Conservation (phyloP, 2,888 invertebrate genomes). For the Dynastes hyllus region DNA sequence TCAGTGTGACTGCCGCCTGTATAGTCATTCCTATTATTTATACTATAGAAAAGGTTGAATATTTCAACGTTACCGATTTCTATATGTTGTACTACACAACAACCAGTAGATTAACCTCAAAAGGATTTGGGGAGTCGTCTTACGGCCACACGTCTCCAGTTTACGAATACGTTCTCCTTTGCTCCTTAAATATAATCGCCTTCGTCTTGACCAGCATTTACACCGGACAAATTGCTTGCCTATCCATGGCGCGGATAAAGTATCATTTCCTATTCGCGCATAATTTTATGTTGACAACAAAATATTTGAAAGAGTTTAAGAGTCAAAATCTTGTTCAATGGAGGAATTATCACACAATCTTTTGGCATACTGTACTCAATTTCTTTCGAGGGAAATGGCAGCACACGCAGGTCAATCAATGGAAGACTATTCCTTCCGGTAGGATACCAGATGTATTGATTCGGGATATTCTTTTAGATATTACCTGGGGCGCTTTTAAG, state of each 20-base stretch:
- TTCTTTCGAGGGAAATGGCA: constrained; percentile 48
- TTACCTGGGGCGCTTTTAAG: constrained; percentile 56
- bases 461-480: constrained; percentile 55
- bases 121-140: constrained; percentile 38
- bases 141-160: neutral
- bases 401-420: constrained; percentile 46
- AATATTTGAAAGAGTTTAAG: constrained; percentile 21
- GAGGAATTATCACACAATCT: constrained; percentile 42
- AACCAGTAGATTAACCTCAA: constrained; percentile 34
- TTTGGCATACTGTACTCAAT: constrained; percentile 38
- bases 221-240: constrained; percentile 31
- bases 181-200: constrained; percentile 3
- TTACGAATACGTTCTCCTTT: constrained; percentile 33
- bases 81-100: constrained; percentile 30
- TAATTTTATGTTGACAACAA: constrained; percentile 20
- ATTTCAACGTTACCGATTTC: constrained; percentile 28
- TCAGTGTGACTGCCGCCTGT: constrained; percentile 10
- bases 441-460: constrained; percentile 54
- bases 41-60: constrained; percentile 6
- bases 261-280: constrained; percentile 44
- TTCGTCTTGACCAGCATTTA: constrained; percentile 31
- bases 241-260: constrained; percentile 37
- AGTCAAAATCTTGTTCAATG: constrained; percentile 1
- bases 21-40: constrained; percentile 23
- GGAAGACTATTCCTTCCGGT: constrained; percentile 36